Evolutionary conservation across 2,888 invertebrate genomes (phyloP), one percentile per base, ranked within the genome.

Genomic region (Scaptodrosophila latifasciaeformis): DNA sequence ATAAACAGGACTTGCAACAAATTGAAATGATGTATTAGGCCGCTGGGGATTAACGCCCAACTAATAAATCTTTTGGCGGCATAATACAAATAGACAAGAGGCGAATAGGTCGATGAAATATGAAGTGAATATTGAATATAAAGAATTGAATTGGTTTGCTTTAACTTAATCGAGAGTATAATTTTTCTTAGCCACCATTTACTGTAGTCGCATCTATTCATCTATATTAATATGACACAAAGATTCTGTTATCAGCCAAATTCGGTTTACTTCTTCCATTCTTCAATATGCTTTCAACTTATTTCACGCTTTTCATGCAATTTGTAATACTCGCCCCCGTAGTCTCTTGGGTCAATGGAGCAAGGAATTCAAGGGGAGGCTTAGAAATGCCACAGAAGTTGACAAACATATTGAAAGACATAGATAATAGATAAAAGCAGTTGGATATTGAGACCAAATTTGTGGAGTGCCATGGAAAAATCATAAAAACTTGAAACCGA

Each of bases 1-100:
- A 78, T 72, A 78, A 72, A 72, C 80, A 79, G 59, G 68, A 81
- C 77, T 76, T 77, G 77, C 68, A 74, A 74, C 82, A 78, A 79
- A 81, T 79, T 75, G 81, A 78, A 79, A 79, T 79, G 78, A 81
- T 78, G 75, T 81, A 78, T 78, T 81, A 69, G 75, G 75, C 78
- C 81, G 65, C 67, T 67, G 80, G 78, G 78, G 75, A 77, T 74
- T 71, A 78, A 76, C 81, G 81, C 78, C 78, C 78, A 81, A 80
- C 82, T 79, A 78, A 78, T 78, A 78, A 78, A 78, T 78, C 78
- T 59, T 50, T 54, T 65, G 66, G 54, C 67, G 54, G 40, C 40
- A 9, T 27, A 27, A n/a, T 7, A 17, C 37, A 37, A 37, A 37
- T 17, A 37, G 37, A 37, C 37, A 37, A 17, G 6, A 12, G 15